Conservation (phyloP, 2,113 vertebrate genomes). For the Sarotherodon lohbergeri region DNA sequence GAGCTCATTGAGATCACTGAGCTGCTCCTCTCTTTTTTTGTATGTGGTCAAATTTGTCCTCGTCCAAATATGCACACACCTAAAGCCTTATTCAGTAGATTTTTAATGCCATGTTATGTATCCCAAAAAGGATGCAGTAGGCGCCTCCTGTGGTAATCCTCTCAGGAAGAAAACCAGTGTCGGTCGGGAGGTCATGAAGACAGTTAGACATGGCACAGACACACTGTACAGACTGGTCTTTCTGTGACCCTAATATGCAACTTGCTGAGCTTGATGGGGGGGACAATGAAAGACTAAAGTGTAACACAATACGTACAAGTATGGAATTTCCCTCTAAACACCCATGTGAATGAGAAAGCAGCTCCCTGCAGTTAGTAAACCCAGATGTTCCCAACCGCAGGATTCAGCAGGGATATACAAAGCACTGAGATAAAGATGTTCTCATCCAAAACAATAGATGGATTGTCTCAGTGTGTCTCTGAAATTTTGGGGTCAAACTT, state of each 20-base stretch:
- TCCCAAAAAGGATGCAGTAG: constrained; percentile 14
- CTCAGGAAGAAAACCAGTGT: constrained; percentile 31
- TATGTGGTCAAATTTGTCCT: constrained; percentile 23
- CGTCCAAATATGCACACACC: constrained; percentile 25
- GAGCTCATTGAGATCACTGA: background rate
- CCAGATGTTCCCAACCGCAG: constrained; percentile 61
- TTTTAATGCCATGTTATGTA: constrained; percentile 39
- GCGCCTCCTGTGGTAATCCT: constrained; percentile 17
- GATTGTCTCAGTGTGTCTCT: background rate
- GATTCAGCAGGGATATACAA: constrained; percentile 28
- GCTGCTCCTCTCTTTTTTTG: background rate
- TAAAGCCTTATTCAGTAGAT: constrained; percentile 14
- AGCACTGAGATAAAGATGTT: constrained; percentile 15
- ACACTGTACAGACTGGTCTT: background rate
- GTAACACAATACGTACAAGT: constrained; percentile 11
- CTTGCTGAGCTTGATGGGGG: background rate
- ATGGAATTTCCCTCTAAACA: constrained; percentile 58
- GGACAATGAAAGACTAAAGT: constrained; percentile 20
- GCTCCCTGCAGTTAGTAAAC: constrained; percentile 39
- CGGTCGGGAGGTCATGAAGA: background rate
- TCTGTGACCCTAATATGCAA: background rate
- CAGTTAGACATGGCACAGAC: background rate
- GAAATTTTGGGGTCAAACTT: background rate
- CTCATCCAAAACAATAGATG: constrained; percentile 23
- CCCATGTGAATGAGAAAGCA: constrained; percentile 37